Conservation (phyloP, 2,888 invertebrate species). For the Leptogaster cylindrica region DNA sequence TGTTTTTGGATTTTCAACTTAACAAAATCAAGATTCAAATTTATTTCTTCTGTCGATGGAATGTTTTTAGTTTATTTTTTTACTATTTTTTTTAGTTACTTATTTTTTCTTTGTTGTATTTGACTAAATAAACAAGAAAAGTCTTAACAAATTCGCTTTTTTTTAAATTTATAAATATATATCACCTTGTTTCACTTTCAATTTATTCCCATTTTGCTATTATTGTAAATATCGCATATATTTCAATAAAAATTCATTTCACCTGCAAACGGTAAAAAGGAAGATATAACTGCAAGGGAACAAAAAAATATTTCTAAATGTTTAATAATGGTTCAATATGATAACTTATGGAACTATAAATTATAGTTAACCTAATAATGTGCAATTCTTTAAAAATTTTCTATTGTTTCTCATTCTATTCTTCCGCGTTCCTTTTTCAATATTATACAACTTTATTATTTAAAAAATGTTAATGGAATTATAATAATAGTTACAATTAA, state of each 20-base stretch:
- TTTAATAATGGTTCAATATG: not conserved
- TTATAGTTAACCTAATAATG: constrained; percentile 17
- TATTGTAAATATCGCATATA: constrained; percentile 44
- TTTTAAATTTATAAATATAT: constrained; percentile 45
- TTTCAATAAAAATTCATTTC: not conserved
- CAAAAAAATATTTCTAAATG: constrained; percentile 1
- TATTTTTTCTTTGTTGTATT: constrained; percentile 40
- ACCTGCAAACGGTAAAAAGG: not conserved
- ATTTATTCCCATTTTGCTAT: constrained; percentile 44
- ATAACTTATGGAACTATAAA: constrained; percentile 22
- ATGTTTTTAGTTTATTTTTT: constrained; percentile 23
- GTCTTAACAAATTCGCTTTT: constrained; percentile 46
- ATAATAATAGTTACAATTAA: constrained; percentile 32
- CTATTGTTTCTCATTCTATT: constrained; percentile 14
- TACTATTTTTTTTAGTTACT: constrained; percentile 14
- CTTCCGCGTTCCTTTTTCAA: constrained; percentile 8
- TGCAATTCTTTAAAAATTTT: constrained; percentile 26
- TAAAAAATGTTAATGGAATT: constrained; percentile 31
- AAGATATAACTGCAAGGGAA: not conserved
- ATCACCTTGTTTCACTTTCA: constrained; percentile 48
- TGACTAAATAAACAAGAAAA: constrained; percentile 48
- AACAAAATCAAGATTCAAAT: not conserved
- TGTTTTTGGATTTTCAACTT: constrained; percentile 23
- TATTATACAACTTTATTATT: not conserved
- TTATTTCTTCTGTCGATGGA: constrained; percentile 28